Base-by-base conservation (phyloP, 2,113 vertebrate species). In the Scatophagus argus region DNA sequence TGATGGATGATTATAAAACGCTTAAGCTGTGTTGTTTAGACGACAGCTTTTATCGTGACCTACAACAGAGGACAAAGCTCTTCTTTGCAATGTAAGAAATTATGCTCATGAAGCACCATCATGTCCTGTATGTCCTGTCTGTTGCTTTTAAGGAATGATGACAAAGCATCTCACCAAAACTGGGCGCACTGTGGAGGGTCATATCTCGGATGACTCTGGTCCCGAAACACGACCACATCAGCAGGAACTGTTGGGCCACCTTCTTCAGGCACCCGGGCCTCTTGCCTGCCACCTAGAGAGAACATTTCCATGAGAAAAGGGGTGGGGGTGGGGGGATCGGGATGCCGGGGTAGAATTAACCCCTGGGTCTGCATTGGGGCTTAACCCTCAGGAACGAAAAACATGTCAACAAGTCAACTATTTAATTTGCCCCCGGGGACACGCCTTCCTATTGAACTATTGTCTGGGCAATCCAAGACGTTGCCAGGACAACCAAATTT, bases 161-260 rank as follows among this genome's bases (percentile, higher is more conserved):
- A 75, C 39, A 67, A 72, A 69, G 52, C 74, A 60, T 47, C 96
- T 96, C 96, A 99, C 98, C 98, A 36, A 99, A 99, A 91, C 98
- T 99, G 67, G 98, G 98, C 3, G 98, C 98, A 1, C 98, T 99
- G 89, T 99, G 98, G 89, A 99, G 94, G 84, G 98, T 99, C 98
- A 99, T 99, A 74, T 99, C 98, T 82, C 98, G 96, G 91, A 99
- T 99, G 89, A 99, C 98, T 90, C 98, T 95, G 77, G 98, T 99
- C 77, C 98, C 98, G 12, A 99, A 99, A 91, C 98, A 99, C 43
- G 98, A 99, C 98, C 98, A 99, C 97, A 99, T 99, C 92, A 99
- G 93, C 76, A 99, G 96, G 93, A 99, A 99, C 94, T 99, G 98
- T 85, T 99, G 98, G 63, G 98, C 97, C 77, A 98, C 95, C 93